Conservation (phyloP, 2,888 invertebrate genomes). For the Drosophila maculinotata region DNA sequence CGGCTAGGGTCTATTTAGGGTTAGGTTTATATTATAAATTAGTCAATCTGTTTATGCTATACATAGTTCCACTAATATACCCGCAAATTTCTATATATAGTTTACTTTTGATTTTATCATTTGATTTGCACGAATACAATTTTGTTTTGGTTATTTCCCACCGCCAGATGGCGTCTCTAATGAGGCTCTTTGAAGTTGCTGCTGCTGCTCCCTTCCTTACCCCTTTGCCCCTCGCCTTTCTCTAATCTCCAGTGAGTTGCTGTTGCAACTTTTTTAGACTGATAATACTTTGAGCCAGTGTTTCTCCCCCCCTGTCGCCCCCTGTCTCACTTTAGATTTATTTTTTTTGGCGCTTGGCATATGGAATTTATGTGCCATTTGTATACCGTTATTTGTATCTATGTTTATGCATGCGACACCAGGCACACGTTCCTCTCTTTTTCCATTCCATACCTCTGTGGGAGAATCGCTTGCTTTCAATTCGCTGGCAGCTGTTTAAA, state of each 20-base stretch:
- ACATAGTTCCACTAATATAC: too few relatives aligned
- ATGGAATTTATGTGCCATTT: conserved; percentile 68
- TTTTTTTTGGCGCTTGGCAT: conserved; percentile 68
- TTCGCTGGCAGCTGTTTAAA: conserved; percentile 72
- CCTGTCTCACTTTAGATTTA: conserved; percentile 30
- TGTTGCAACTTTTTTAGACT: conserved; percentile 46
- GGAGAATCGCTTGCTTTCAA: too few relatives aligned
- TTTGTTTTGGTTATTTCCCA: neutral
- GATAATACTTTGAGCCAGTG: conserved; percentile 61
- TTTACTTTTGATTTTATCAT: neutral
- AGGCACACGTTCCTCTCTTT: conserved; percentile 12
- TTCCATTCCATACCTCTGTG: too few relatives aligned
- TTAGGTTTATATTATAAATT: too few relatives aligned
- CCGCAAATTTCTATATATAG: neutral
- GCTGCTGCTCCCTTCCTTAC: neutral
- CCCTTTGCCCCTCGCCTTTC: neutral
- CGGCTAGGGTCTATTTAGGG: too few relatives aligned
- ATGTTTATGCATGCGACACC: conserved; percentile 63
- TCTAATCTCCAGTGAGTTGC: conserved; percentile 42
- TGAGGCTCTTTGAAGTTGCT: conserved; percentile 17
- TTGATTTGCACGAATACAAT: neutral
- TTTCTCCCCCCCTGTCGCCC: neutral
- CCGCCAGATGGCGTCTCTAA: conserved; percentile 48
- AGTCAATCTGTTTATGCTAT: too few relatives aligned
- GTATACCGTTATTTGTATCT: conserved; percentile 56